Evolutionary conservation across 2,797 vertebrate species (phyloP).

Genomic region (Sciurus carolinensis): DNA sequence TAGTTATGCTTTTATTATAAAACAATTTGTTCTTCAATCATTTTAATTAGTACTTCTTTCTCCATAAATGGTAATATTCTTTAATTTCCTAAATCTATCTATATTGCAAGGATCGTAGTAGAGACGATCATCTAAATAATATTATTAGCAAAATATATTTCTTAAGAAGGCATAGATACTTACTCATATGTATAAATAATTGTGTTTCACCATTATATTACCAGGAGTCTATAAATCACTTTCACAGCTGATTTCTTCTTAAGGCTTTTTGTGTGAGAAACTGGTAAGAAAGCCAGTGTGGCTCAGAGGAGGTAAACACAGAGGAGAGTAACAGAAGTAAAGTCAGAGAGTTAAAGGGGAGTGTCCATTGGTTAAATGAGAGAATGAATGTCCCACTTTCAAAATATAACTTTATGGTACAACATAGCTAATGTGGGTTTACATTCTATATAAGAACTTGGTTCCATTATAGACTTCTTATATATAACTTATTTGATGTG

Average conservation of each 20-base stretch:
- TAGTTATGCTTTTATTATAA: constrained; percentile 63
- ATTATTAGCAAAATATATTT: constrained; percentile 44
- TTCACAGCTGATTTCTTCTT: not conserved
- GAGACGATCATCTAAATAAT: constrained; percentile 36
- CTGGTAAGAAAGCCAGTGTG: not conserved
- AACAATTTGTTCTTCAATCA: not conserved
- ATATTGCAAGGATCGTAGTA: constrained; percentile 25
- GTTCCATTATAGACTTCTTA: not conserved
- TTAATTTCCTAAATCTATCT: constrained; percentile 60
- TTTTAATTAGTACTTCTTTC: constrained; percentile 63
- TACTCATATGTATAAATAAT: not conserved
- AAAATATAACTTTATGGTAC: not conserved
- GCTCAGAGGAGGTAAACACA: not conserved
- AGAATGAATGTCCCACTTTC: not conserved
- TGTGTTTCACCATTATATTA: not conserved
- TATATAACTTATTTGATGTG: not conserved
- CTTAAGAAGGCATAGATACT: constrained; percentile 34
- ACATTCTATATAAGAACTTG: not conserved
- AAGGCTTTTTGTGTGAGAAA: not conserved
- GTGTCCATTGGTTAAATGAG: not conserved
- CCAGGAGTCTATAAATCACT: not conserved
- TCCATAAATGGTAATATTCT: constrained; percentile 13
- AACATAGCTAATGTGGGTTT: not conserved
- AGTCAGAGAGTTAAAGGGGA: not conserved
- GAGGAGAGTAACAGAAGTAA: not conserved